Percentiles rank a stretch among this genome's conserved stretches.
These are phyloP conservation scores for Mastomys natalensis DNA, from an alignment of 2,113 vertebrate species.

Conservation along the genomic window DNA sequence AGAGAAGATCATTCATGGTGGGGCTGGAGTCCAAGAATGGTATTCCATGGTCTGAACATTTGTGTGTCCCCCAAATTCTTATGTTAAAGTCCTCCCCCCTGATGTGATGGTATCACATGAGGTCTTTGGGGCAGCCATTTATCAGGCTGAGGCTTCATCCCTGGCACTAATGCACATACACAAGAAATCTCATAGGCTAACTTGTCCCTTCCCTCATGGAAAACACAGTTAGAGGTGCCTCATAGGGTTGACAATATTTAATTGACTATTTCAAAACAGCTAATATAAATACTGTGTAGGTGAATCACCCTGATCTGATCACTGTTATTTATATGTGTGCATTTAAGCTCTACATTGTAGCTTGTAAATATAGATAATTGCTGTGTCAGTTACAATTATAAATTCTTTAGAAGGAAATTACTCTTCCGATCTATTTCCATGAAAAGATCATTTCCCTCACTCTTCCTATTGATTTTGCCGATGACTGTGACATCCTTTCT, in stretches of 20 bases:
- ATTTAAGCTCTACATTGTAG: not conserved
- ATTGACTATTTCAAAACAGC: not conserved
- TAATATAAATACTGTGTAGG: not conserved
- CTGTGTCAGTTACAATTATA: not conserved
- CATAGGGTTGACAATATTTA: not conserved
- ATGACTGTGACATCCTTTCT: not conserved
- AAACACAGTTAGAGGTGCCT: not conserved
- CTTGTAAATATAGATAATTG: not conserved
- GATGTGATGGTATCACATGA: not conserved
- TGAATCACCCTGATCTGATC: not conserved
- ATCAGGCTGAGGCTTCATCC: not conserved
- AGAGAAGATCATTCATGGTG: not conserved
- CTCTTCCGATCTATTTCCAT: constrained; percentile 45
- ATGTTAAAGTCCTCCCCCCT: not conserved
- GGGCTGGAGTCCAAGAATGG: not conserved
- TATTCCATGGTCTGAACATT: not conserved
- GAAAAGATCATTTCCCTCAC: constrained; percentile 47
- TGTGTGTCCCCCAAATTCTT: not conserved
- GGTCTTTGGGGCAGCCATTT: not conserved
- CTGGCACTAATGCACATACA: not conserved
- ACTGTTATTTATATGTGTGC: not conserved
- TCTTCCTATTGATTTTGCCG: constrained; percentile 27
- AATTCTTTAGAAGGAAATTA: not conserved
- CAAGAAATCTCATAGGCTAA: not conserved
- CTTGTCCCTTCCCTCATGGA: not conserved